A percentile compares a stretch with the other conserved stretches of the same genome.
Evolutionary conservation across 2,888 invertebrate genomes (phyloP).

Genomic region (Aphodius sticticus): DNA sequence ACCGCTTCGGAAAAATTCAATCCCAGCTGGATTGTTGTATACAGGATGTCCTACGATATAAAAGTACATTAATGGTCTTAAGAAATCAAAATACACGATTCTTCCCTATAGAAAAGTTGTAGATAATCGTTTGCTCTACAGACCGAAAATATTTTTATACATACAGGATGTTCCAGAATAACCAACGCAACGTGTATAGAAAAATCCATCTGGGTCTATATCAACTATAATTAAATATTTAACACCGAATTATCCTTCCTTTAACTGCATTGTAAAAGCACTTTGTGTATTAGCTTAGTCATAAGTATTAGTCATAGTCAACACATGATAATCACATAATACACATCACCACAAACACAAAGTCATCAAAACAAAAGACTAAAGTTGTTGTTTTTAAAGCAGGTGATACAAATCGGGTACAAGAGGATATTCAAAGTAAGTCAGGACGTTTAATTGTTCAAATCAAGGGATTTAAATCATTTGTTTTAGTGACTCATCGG

Average conservation of each 20-base stretch:
- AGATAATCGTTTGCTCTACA: no score
- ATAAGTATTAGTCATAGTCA: background rate
- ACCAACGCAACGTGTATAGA: no score
- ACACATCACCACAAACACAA: slow-evolving; percentile 7
- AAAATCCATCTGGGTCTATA: background rate
- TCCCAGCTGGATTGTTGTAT: no score
- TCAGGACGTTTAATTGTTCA: slow-evolving; percentile 47
- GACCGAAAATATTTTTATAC: no score
- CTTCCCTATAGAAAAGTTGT: no score
- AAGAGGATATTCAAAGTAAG: slow-evolving; percentile 81
- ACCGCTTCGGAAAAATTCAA: no score
- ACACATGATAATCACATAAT: background rate
- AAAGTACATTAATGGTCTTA: no score
- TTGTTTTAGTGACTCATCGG: slow-evolving; percentile 75
- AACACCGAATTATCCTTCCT: background rate
- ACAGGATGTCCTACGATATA: no score
- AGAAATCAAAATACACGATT: no score
- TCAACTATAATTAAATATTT: background rate
- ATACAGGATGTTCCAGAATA: no score
- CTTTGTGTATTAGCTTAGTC: background rate
- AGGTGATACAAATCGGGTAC: slow-evolving; percentile 80
- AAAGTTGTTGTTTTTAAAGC: slow-evolving; percentile 54
- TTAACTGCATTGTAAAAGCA: background rate
- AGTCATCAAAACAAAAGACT: background rate
- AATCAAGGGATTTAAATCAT: background rate